A percentile compares a stretch with the other conserved stretches of the same genome.
These are phyloP conservation scores for Ophion obscuratus DNA, from an alignment of 2,888 invertebrate genomes.

Conservation along the genomic window DNA sequence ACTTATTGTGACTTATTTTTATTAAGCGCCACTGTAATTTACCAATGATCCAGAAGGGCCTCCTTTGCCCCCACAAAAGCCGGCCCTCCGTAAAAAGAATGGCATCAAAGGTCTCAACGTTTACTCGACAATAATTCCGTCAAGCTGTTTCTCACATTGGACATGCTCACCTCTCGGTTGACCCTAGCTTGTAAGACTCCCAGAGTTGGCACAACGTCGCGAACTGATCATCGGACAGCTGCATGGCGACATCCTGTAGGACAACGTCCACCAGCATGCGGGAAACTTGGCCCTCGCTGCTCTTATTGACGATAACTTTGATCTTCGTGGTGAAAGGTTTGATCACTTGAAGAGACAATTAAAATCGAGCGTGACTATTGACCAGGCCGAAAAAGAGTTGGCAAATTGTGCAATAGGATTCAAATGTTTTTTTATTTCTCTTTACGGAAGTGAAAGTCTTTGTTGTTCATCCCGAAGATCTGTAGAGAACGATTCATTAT, in stretches of 20 bases:
- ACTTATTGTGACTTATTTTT: too few species aligned
- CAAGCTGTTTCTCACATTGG: background rate
- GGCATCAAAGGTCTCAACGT: background rate
- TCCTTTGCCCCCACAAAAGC: too few species aligned
- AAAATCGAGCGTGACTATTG: background rate
- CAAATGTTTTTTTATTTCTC: background rate
- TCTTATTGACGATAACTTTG: slow-evolving; percentile 90
- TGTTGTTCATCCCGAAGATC: slow-evolving; percentile 91
- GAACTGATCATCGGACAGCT: slow-evolving; percentile 90
- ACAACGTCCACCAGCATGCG: slow-evolving; percentile 88
- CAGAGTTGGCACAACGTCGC: slow-evolving; percentile 86
- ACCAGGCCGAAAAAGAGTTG: too few species aligned
- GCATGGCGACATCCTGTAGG: slow-evolving; percentile 90
- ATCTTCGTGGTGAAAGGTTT: slow-evolving; percentile 92
- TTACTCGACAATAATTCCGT: background rate
- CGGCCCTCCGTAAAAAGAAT: too few species aligned
- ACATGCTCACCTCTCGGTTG: slow-evolving; percentile 86
- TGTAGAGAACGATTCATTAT: slow-evolving; percentile 90
- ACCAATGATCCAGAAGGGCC: too few species aligned
- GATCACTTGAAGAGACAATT: slow-evolving; percentile 86
- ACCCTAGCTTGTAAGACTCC: slow-evolving; percentile 87
- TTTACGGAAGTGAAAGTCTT: slow-evolving; percentile 92
- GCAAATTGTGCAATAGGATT: background rate
- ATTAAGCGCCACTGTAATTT: too few species aligned
- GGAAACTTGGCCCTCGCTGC: slow-evolving; percentile 87